These are phyloP conservation scores for Setipinna tenuifilis DNA, from an alignment of 2,797 vertebrate genomes.

Conservation along the genomic window DNA sequence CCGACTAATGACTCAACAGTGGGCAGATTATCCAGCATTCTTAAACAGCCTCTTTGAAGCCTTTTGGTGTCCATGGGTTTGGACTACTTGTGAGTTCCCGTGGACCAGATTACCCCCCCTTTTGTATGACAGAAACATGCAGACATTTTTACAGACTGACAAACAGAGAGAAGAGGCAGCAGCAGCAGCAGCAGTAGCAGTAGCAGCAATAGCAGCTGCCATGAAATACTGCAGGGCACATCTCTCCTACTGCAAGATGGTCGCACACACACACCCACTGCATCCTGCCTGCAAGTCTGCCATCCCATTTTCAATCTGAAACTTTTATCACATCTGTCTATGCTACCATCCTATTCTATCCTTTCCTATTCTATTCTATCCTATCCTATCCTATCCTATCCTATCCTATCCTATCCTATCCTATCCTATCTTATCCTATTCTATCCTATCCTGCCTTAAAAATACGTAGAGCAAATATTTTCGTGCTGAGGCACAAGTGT, in stretches of 20 bases:
- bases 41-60: not conserved
- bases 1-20: not conserved
- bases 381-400: no score
- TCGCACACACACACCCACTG: not conserved
- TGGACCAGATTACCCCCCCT: not conserved
- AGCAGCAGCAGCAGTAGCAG: not conserved
- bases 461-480: not conserved
- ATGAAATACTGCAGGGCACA: not conserved
- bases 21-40: conserved; percentile 5
- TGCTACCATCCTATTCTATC: not conserved
- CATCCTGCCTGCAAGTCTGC: not conserved
- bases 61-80: not conserved
- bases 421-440: no score
- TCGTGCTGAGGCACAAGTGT: not conserved
- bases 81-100: not conserved
- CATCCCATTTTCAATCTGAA: not conserved
- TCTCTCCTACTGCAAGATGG: not conserved
- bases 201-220: no score
- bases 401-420: no score
- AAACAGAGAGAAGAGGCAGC: not conserved
- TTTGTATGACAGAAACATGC: no score
- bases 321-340: not conserved
- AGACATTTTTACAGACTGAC: not conserved
- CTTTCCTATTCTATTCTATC: no score
- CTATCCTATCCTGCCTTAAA: not conserved